Percentiles rank a stretch among this genome's conserved stretches.
phyloP scores from a whole-genome alignment of 2,888 invertebrate genomes.

The Blastobasis adustella region DNA sequence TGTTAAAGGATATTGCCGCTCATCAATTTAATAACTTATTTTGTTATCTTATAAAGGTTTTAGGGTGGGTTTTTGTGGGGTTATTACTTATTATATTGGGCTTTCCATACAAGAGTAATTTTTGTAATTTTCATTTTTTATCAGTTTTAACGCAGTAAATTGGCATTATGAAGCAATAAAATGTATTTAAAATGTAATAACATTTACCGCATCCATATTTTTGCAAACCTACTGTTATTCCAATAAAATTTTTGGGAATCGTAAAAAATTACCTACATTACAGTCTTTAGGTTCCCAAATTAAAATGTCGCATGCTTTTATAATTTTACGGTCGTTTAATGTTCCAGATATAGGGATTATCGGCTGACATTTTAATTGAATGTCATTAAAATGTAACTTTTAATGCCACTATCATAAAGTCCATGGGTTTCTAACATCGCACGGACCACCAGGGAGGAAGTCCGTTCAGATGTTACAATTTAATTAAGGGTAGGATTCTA shows the following conservation, averaged over 20 bases:
- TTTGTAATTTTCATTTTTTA: too few species aligned
- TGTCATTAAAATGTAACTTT: slow-evolving; percentile 43
- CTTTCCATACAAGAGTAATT: too few species aligned
- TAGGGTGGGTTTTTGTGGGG: slow-evolving; percentile 6
- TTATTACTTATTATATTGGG: not conserved
- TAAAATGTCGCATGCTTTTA: slow-evolving; percentile 24
- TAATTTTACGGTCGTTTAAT: slow-evolving; percentile 25
- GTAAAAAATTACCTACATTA: too few species aligned
- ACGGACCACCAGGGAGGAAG: slow-evolving; percentile 58
- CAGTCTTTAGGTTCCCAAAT: slow-evolving; percentile 1
- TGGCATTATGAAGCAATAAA: too few species aligned
- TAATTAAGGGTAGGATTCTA: slow-evolving; percentile 52
- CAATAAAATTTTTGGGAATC: too few species aligned
- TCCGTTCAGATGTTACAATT: slow-evolving; percentile 71
- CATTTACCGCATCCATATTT: too few species aligned
- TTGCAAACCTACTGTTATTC: too few species aligned
- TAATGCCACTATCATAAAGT: slow-evolving; percentile 38
- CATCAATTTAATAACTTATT: slow-evolving; percentile 61
- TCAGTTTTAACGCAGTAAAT: too few species aligned
- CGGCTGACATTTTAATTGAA: slow-evolving; percentile 18
- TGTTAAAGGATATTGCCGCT: slow-evolving; percentile 55
- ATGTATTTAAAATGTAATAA: too few species aligned
- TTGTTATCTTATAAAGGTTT: slow-evolving; percentile 26
- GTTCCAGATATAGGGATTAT: slow-evolving; percentile 17
- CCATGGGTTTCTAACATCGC: slow-evolving; percentile 29